Evolutionary conservation across 2,888 invertebrate genomes (phyloP), one percentile per base, ranked within the genome.

Genomic region (Napeogenes sylphis): DNA sequence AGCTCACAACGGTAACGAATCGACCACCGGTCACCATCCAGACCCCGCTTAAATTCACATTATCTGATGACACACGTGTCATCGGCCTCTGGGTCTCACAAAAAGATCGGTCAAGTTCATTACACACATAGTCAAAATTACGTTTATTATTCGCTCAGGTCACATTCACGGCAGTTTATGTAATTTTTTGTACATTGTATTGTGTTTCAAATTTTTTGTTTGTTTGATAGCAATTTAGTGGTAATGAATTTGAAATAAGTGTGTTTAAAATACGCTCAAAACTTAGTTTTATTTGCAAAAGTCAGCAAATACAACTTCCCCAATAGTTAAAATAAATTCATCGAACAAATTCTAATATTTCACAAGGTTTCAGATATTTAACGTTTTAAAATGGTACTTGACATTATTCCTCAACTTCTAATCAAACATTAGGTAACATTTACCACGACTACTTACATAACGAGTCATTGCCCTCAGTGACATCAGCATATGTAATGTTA

Each of bases 51-150:
- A 71, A 68, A 69, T 69, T 70, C 70, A 57, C 71, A 73, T 73
- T 72, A 73, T 65, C 65, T 55, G 64, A 66, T 68, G 65, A 68
- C 68, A 68, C 64, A 68, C 71, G 73, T 70, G 74, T 75, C 73
- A 73, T 72, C 64, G 73, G 69, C 72, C 73, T 73, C 67, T 65
- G 70, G 62, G 65, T 59, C 61, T 58, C 60, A 64, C 64, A 67
- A 67, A 64, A 70, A 72, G 69, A 72, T 70, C 71, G 72, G 72
- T 72, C 74, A 71, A 72, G 71, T 71, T 71, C 72, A 71, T 51
- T 51, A 51, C 30, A 14, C 47, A 12, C 35, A 56, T 38, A 51
- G 30, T 12, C 51, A 10, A 30, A 30, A 30, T 51, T 30, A 51
- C 51, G 4, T 51, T 51, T 51, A 10, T 51, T 51, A 30, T 61